Conservation (phyloP, 2,888 invertebrate species). For the Acleris laterana region DNA sequence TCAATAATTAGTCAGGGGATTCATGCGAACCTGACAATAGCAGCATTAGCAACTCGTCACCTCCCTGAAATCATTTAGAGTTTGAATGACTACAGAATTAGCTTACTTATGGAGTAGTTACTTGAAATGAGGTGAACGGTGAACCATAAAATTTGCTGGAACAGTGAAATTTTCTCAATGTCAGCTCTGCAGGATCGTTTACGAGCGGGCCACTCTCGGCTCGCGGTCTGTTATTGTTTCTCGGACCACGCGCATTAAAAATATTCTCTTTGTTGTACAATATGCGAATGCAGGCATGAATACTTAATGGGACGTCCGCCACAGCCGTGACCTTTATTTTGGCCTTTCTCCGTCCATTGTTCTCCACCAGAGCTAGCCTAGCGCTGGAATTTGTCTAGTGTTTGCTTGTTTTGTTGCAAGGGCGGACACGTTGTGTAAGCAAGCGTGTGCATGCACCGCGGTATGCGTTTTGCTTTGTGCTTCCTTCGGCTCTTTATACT, state of each 20-base stretch:
- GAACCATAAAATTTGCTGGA: slow-evolving; percentile 44
- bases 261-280: slow-evolving; percentile 65
- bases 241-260: slow-evolving; percentile 57
- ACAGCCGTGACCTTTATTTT: slow-evolving; percentile 75
- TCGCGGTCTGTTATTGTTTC: slow-evolving; percentile 42
- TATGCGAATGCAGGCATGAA: slow-evolving; percentile 73
- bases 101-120: slow-evolving; percentile 8
- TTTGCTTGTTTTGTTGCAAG: slow-evolving; percentile 60
- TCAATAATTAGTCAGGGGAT: slow-evolving; percentile 29
- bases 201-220: slow-evolving; percentile 35
- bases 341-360: slow-evolving; percentile 71
- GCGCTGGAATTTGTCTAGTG: slow-evolving; percentile 62
- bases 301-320: slow-evolving; percentile 68
- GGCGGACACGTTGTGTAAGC: slow-evolving; percentile 32
- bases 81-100: slow-evolving; percentile 9
- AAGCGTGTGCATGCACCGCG: slow-evolving; percentile 9
- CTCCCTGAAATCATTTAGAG: slow-evolving; percentile 6
- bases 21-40: slow-evolving; percentile 31
- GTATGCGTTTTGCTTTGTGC: slow-evolving; percentile 11
- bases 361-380: slow-evolving; percentile 50
- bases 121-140: slow-evolving; percentile 43
- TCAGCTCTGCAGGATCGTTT: slow-evolving; percentile 53
- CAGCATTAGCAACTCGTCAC: slow-evolving; percentile 25
- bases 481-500: slow-evolving; percentile 1
- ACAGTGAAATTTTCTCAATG: slow-evolving; percentile 55